Conservation (phyloP, 2,888 invertebrate genomes). For the Cheilosia scutellata region DNA sequence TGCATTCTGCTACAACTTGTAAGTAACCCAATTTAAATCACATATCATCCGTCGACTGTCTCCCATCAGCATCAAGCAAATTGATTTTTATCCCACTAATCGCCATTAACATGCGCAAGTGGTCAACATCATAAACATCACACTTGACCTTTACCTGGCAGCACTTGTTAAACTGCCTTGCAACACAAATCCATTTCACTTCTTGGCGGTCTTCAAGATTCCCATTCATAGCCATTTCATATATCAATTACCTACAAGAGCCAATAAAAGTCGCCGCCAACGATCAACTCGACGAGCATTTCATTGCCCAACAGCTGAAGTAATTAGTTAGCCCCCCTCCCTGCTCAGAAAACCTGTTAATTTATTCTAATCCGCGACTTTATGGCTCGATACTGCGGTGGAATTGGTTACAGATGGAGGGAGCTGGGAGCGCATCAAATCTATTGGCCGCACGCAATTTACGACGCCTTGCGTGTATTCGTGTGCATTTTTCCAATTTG, state of each 20-base stretch:
- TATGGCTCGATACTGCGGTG: conserved; percentile 18
- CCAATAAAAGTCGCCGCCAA: conserved; percentile 50
- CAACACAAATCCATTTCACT: conserved; percentile 58
- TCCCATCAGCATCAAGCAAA: conserved; percentile 32
- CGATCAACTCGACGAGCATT: conserved; percentile 47
- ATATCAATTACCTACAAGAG: conserved; percentile 34
- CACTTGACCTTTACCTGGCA: conserved; percentile 66
- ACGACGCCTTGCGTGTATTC: conserved; percentile 44
- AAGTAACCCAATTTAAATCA: conserved; percentile 40
- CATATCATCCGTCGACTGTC: conserved; percentile 16
- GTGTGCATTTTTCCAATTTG: conserved; percentile 45
- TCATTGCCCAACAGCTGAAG: conserved; percentile 60
- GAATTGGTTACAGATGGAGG: conserved; percentile 8
- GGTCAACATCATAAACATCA: conserved; percentile 42
- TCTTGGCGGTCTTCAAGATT: conserved; percentile 19
- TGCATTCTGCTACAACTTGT: neutral
- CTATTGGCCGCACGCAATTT: conserved; percentile 52
- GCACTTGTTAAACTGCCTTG: conserved; percentile 38
- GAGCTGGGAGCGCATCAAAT: neutral
- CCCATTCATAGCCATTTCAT: conserved; percentile 11
- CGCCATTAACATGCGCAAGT: conserved; percentile 33
- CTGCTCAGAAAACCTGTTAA: conserved; percentile 8
- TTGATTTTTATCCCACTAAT: conserved; percentile 29
- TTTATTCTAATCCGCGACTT: conserved; percentile 51
- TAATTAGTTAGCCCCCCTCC: conserved; percentile 56